Evolutionary conservation across 2,888 invertebrate genomes (phyloP).

Genomic region (Drosophila quasianomalipes): DNA sequence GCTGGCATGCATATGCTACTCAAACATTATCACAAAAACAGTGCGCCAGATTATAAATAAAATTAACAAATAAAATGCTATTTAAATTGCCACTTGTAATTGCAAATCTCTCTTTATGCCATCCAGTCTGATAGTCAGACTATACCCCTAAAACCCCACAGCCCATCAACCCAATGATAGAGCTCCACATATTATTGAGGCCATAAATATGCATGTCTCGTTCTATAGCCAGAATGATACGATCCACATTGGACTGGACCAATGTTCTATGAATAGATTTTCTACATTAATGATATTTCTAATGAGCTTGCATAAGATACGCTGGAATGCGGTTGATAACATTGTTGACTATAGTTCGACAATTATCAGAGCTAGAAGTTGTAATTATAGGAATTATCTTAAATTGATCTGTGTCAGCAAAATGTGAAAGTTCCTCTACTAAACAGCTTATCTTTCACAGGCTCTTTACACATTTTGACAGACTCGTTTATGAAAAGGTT

Average conservation of each 20-base stretch:
- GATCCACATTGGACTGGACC: constrained; percentile 28
- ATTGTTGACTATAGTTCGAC: constrained; percentile 2
- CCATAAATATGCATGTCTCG: constrained; percentile 56
- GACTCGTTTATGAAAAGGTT: not conserved
- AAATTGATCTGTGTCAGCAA: not conserved
- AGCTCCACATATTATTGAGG: constrained; percentile 58
- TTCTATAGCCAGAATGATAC: constrained; percentile 19
- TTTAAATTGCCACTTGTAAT: constrained; percentile 75
- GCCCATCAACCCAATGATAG: not conserved
- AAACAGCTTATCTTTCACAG: not conserved
- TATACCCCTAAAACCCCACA: not conserved
- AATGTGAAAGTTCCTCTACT: not conserved
- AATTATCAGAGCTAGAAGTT: constrained; percentile 10
- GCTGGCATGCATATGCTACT: constrained; percentile 57
- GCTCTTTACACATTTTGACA: not conserved
- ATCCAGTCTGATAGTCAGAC: not conserved
- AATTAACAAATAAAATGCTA: constrained; percentile 72
- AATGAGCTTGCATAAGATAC: constrained; percentile 32
- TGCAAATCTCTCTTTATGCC: constrained; percentile 51
- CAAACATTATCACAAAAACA: constrained; percentile 56
- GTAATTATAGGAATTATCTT: not conserved
- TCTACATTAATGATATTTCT: constrained; percentile 29
- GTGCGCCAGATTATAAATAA: constrained; percentile 66
- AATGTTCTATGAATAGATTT: constrained; percentile 25
- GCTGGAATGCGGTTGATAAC: constrained; percentile 49